These are phyloP conservation scores for Psittacula derbiana DNA, from an alignment of 2,797 vertebrate species.

Conservation along the genomic window DNA sequence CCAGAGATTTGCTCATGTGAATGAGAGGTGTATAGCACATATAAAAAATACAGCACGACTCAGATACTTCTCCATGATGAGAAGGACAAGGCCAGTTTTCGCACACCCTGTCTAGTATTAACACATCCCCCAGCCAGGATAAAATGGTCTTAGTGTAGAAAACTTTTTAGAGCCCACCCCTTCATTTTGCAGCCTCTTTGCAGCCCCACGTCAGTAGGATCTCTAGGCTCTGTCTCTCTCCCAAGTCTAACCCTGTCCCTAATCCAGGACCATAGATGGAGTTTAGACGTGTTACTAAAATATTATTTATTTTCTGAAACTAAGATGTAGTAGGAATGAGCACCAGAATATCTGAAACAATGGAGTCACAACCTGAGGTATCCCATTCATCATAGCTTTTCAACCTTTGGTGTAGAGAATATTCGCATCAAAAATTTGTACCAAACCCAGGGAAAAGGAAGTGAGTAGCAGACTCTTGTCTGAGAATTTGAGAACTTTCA, in stretches of 20 bases:
- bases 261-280: background rate
- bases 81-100: background rate
- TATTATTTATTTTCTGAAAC: background rate
- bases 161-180: background rate
- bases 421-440: background rate
- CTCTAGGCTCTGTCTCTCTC: background rate
- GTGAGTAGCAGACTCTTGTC: background rate
- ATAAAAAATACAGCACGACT: background rate
- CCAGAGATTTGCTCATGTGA: background rate
- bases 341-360: background rate
- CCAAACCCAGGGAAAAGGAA: background rate
- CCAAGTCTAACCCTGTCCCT: background rate
- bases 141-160: background rate
- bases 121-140: background rate
- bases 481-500: background rate
- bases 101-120: background rate
- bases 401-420: background rate
- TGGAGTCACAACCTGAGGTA: background rate
- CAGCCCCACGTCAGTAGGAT: background rate
- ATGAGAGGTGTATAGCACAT: background rate
- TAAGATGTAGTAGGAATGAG: background rate
- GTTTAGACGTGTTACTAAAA: background rate
- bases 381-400: background rate
- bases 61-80: background rate
- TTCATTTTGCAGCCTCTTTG: background rate